Percentiles rank a stretch among this genome's conserved stretches.
phyloP scores from a whole-genome alignment of 2,888 invertebrate genomes.

The Aphidoletes aphidimyza region DNA sequence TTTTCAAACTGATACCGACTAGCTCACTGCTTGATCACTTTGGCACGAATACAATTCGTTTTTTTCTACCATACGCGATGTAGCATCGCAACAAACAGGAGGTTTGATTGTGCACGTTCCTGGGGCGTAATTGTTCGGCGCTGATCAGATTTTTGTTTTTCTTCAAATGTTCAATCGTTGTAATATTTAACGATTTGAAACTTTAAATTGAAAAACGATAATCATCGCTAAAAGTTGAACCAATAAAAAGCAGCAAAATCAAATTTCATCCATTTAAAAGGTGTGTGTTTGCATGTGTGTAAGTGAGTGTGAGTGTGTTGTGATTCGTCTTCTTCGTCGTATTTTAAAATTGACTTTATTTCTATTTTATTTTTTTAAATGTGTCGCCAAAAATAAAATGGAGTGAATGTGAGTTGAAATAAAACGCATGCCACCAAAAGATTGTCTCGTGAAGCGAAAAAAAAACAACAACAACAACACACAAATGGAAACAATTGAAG shows the following conservation, averaged over 20 bases:
- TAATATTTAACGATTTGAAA: neutral
- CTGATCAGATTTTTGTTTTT: neutral
- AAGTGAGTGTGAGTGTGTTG: neutral
- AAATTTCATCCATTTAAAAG: too few species aligned
- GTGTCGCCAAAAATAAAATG: neutral
- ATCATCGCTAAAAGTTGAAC: too few species aligned
- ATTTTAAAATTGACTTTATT: neutral
- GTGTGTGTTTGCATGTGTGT: too few species aligned
- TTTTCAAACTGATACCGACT: neutral
- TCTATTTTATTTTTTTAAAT: too few species aligned
- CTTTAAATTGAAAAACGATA: neutral
- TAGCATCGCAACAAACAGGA: neutral
- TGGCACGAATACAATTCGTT: neutral
- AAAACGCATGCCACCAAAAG: neutral
- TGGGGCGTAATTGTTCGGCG: too few species aligned
- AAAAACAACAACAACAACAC: neutral
- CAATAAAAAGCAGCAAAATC: too few species aligned
- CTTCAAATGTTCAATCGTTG: neutral
- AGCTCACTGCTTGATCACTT: conserved; percentile 24
- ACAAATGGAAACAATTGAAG: neutral
- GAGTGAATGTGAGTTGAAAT: neutral
- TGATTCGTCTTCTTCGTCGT: neutral
- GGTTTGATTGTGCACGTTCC: neutral
- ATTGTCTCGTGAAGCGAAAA: neutral
- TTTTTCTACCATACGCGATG: neutral